Base-by-base conservation (phyloP, 2,888 invertebrate species). In the Trichacis sp. region DNA sequence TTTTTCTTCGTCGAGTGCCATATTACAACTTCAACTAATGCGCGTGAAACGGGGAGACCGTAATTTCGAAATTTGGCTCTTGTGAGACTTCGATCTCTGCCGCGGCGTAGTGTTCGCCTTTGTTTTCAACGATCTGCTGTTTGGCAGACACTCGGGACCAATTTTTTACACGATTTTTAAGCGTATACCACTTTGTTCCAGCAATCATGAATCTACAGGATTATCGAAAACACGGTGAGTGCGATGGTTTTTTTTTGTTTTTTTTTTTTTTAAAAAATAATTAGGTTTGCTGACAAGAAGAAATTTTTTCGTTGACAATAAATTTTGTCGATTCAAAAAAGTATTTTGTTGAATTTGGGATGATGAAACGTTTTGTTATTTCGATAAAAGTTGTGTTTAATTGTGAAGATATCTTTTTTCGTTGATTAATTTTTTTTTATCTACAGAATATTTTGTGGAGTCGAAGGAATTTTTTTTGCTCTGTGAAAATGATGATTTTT, bases 11-110 rank as follows among this genome's bases (percentile, higher is more conserved):
- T 40, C n/a, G 9, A 42, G 38, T 52, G 33, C 38, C 15, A 8
- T 24, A 38, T 14, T 36, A 40, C 65, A 64, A 15, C 45, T 43
- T 54, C 56, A 54, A 77, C 78, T 76, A 76, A 84, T 83, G 83
- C 73, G 77, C 72, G 74, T 82, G 68, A 79, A 77, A 77, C 79
- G 82, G 74, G 81, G 77, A 60, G 75, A 82, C 65, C 75, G 83
- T 45, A 82, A 82, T 72, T 83, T 83, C 57, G 82, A 83, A 67
- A 83, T 83, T 71, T 83, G 82, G 82, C 72, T 83, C 42, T 73
- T 83, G 77, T 83, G 78, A 81, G 64, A 40, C 20, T 40, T 50
- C 19, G 47, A 19, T 36, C 12, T 9, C 30, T 24, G 38, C 46
- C 19, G 40, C 54, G 36, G 49, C 29, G 29, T 45, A 17, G 19